These are phyloP conservation scores for Tetranychus truncatus DNA, from an alignment of 2,888 invertebrate genomes.

Conservation along the genomic window DNA sequence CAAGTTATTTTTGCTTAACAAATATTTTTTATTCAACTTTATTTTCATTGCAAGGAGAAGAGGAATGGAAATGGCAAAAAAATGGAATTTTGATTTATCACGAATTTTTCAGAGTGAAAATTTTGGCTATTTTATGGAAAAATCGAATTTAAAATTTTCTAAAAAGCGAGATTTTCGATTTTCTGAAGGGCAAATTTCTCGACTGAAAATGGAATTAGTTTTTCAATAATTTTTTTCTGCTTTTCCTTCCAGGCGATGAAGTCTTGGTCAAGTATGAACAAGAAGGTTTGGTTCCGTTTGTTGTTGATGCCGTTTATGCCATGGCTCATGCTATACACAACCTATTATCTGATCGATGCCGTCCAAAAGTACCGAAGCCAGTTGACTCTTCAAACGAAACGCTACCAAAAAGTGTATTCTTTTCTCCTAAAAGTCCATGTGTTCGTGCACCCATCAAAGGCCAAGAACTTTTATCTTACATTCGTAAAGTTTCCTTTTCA, in stretches of 20 bases:
- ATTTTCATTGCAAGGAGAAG: too few relatives aligned
- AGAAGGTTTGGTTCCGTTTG: slow-evolving; percentile 48
- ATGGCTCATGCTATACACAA: slow-evolving; percentile 51
- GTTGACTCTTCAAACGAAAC: slow-evolving; percentile 22
- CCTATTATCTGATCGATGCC: slow-evolving; percentile 43
- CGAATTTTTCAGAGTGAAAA: too few relatives aligned
- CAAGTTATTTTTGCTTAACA: too few relatives aligned
- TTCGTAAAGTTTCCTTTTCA: slow-evolving; percentile 44
- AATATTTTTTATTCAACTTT: too few relatives aligned
- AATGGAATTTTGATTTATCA: too few relatives aligned
- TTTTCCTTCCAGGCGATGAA: slow-evolving; percentile 32
- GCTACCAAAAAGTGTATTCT: slow-evolving; percentile 33
- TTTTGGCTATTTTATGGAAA: too few relatives aligned
- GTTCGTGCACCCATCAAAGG: slow-evolving; percentile 39
- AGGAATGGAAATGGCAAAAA: too few relatives aligned
- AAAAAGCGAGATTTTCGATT: too few relatives aligned
- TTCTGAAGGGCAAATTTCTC: background rate
- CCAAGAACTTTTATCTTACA: slow-evolving; percentile 42
- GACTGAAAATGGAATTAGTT: background rate
- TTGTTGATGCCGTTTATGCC: slow-evolving; percentile 57
- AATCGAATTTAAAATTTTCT: too few relatives aligned
- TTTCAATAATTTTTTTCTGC: background rate
- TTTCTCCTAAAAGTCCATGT: slow-evolving; percentile 28
- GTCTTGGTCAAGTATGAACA: slow-evolving; percentile 37
- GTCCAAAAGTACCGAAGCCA: slow-evolving; percentile 30